Base-by-base conservation (phyloP, 2,888 invertebrate genomes). In the Agriotes lineatus region DNA sequence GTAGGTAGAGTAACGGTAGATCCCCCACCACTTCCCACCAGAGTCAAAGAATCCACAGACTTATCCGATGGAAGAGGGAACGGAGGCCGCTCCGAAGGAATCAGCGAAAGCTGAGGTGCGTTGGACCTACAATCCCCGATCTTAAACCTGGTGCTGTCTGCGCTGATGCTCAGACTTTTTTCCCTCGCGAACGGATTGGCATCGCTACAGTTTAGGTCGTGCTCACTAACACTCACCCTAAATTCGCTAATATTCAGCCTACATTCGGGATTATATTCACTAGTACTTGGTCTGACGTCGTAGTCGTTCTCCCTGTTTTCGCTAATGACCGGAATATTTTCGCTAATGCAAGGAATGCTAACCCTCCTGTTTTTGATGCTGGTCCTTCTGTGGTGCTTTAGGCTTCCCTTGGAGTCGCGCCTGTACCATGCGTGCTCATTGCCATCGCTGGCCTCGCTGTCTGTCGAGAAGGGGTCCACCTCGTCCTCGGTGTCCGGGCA, bases 381-480 rank as follows among this genome's bases (percentile, higher is more conserved):
- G 33, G 59, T 20, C 39, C 63, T 63, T 39, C 54, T 64, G 16
- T 56, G n/a, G 20, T 60, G 59, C 45, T 63, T 68, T 7, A 58
- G 12, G 14, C 68, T 58, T 19, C 56, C 44, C 37, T 48, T 69
- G n/a, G 48, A 63, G 48, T 62, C 65, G 16, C 70, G 58, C 20
- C 68, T 71, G 57, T 72, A 76, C 71, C 78, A 78, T 42, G 78
- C 78, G 42, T 78, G 78, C 45, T 79, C 79, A n/a, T n/a, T n/a
- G 71, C 78, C 79, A 56, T 80, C 80, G 50, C 73, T 73, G n/a
- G 90, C 90, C 74, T 93, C 93, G 78, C 93, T 94, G 80, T 94
- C 94, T 37, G 94, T 94, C 68, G 93, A 93, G 80, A 94, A 91
- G 78, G 93, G 93, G 78, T 93, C 93, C 76, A 94, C 91, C 79